Conservation (phyloP, 1,140 invertebrate species). For the Drosophila busckii region DNA sequence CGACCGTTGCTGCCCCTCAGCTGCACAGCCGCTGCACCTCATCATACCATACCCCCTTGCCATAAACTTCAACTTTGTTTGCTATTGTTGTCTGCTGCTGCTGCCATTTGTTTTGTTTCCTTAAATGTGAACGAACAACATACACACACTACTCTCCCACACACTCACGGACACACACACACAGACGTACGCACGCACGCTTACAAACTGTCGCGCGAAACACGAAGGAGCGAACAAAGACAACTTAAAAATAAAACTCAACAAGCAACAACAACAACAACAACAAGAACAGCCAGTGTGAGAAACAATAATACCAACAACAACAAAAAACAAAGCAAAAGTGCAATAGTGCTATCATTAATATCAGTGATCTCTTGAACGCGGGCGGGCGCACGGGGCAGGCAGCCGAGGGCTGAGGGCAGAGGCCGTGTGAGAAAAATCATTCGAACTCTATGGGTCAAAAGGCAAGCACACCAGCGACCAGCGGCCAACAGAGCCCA, state of each 20-base stretch:
- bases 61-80: slow-evolving; percentile 48
- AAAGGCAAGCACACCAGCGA: slow-evolving; percentile 89
- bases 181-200: background rate
- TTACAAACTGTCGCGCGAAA: background rate
- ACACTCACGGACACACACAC: background rate
- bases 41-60: slow-evolving; percentile 8
- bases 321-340: background rate
- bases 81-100: slow-evolving; percentile 69
- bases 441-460: slow-evolving; percentile 84
- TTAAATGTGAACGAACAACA: slow-evolving; percentile 35
- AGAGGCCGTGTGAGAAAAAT: slow-evolving; percentile 13
- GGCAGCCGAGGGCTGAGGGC: slow-evolving; percentile 7
- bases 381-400: background rate
- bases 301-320: background rate
- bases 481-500: slow-evolving; percentile 84
- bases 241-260: slow-evolving; percentile 10
- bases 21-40: background rate
- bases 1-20: slow-evolving; percentile 11
- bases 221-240: slow-evolving; percentile 34
- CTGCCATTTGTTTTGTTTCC: slow-evolving; percentile 47
- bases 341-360: background rate
- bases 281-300: slow-evolving; percentile 4
- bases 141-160: background rate
- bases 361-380: slow-evolving; percentile 1
- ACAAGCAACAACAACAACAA: slow-evolving; percentile 9